These are phyloP conservation scores for Cinara cedri DNA, from an alignment of 2,888 invertebrate species.

Conservation along the genomic window DNA sequence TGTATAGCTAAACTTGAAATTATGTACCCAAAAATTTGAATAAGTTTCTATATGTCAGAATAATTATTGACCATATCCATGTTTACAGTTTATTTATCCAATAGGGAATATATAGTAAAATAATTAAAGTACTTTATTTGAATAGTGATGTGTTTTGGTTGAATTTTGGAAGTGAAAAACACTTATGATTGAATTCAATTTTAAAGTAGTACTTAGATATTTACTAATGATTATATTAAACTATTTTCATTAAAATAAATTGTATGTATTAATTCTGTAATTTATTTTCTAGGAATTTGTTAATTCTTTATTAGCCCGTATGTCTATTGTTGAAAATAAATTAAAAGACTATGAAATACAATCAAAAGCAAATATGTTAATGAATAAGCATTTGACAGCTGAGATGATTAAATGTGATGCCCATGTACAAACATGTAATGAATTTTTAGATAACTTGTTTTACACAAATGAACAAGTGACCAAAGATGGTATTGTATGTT, in stretches of 20 bases:
- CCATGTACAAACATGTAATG: slow-evolving; percentile 17
- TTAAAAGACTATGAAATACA: slow-evolving; percentile 16
- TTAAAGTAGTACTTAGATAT: not conserved
- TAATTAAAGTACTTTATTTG: too few species aligned
- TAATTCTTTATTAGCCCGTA: slow-evolving; percentile 34
- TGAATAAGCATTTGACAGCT: slow-evolving; percentile 23
- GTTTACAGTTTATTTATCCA: too few species aligned
- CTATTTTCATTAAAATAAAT: not conserved
- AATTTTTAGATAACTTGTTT: slow-evolving; percentile 32
- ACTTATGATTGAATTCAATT: too few species aligned
- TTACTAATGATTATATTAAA: too few species aligned
- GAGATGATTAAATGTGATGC: slow-evolving; percentile 12
- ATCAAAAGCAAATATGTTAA: slow-evolving; percentile 18
- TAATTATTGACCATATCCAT: too few species aligned
- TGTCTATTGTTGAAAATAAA: slow-evolving; percentile 18
- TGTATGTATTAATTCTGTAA: not conserved
- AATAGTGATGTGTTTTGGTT: too few species aligned
- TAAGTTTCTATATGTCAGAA: too few species aligned
- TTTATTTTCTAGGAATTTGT: slow-evolving; percentile 32
- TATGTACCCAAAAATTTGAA: too few species aligned
- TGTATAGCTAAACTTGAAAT: too few species aligned
- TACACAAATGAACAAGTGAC: slow-evolving; percentile 48
- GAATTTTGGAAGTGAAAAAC: too few species aligned
- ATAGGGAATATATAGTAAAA: too few species aligned
- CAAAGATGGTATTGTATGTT: slow-evolving; percentile 45